Percentiles rank a stretch among this genome's conserved stretches.
phyloP scores from a whole-genome alignment of 2,797 vertebrate genomes.

The Botia almorhae region DNA sequence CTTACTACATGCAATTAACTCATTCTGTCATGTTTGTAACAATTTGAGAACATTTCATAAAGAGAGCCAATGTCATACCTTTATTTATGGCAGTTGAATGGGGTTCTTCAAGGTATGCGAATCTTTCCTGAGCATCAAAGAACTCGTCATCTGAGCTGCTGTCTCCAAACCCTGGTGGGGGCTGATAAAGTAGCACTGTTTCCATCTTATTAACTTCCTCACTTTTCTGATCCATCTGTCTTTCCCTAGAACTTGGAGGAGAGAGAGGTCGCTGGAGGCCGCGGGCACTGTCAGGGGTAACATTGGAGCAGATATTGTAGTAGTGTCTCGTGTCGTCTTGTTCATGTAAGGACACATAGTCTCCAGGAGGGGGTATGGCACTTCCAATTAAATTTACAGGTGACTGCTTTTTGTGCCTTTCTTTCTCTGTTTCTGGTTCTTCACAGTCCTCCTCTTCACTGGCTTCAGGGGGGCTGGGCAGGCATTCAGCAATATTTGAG shows the following conservation, averaged over 20 bases:
- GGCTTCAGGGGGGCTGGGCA: constrained; percentile 73
- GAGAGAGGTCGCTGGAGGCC: constrained; percentile 58
- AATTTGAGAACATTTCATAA: neutral
- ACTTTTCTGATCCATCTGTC: constrained; percentile 45
- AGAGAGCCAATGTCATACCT: constrained; percentile 64
- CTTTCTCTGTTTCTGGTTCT: constrained; percentile 62
- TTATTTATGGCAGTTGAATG: constrained; percentile 68
- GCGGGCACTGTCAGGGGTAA: constrained; percentile 82
- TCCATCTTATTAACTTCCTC: constrained; percentile 46
- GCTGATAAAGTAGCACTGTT: constrained; percentile 75
- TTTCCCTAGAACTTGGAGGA: constrained; percentile 22
- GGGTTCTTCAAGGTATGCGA: constrained; percentile 79
- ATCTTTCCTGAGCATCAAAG: constrained; percentile 89
- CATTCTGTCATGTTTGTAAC: neutral
- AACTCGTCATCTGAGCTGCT: constrained; percentile 97
- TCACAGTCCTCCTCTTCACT: constrained; percentile 74
- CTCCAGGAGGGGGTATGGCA: constrained; percentile 59
- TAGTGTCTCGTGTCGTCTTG: constrained; percentile 77
- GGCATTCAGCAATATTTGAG: constrained; percentile 72
- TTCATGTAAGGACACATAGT: constrained; percentile 79
- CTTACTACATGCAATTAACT: neutral
- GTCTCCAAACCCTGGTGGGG: constrained; percentile 87
- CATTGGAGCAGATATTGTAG: constrained; percentile 85
- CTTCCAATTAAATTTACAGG: constrained; percentile 52
- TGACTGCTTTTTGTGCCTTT: constrained; percentile 38